phyloP scores from a whole-genome alignment of 2,888 invertebrate species.

The Dryococelus australis region DNA sequence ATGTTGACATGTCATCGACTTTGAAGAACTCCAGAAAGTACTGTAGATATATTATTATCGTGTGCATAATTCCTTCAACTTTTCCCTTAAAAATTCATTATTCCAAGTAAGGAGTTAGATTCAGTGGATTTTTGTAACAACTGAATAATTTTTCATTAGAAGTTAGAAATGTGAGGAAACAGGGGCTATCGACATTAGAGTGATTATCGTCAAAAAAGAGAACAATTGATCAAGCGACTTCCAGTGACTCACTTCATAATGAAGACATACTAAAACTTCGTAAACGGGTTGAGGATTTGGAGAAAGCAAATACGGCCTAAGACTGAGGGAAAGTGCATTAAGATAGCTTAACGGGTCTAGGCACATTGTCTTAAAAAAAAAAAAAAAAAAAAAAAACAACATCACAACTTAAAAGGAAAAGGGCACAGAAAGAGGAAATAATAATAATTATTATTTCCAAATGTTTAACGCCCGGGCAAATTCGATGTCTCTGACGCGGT shows the following conservation, averaged over 20 bases:
- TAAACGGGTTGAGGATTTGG: neutral
- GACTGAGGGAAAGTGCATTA: neutral
- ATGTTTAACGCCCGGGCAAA: neutral
- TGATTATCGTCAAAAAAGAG: neutral
- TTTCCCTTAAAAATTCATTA: no score
- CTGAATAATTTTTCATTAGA: no score
- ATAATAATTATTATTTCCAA: neutral
- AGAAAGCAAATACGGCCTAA: neutral
- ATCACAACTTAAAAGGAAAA: neutral
- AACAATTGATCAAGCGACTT: neutral
- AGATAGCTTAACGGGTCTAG: neutral
- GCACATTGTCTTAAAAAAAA: neutral
- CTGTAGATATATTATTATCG: no score
- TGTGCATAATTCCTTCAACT: no score
- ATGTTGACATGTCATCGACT: no score
- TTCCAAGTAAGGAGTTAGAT: no score
- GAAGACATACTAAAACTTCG: neutral
- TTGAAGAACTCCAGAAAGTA: no score
- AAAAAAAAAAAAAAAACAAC: neutral
- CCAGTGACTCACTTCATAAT: neutral
- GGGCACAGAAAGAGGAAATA: neutral
- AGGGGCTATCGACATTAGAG: neutral
- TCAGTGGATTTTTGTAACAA: no score
- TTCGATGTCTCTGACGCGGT: neutral
- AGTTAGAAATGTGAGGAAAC: neutral